These are phyloP conservation scores for Rhodophaea formosa DNA, from an alignment of 2,888 invertebrate genomes.

Conservation along the genomic window DNA sequence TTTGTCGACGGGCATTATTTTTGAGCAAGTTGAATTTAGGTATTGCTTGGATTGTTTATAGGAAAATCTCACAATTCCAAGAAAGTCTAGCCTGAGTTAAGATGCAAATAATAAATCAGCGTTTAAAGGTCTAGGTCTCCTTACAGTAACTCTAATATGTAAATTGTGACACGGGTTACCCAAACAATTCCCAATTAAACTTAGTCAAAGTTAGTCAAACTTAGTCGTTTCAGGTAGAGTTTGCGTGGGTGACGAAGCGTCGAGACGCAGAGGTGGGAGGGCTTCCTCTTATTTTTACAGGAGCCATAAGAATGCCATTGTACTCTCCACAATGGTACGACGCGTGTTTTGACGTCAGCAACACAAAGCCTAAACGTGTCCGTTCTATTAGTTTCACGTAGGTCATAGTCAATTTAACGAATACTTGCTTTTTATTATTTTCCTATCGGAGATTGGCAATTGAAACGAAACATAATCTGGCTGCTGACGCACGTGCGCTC, in stretches of 20 bases:
- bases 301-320: slow-evolving; percentile 2
- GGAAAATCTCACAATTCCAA: too few relatives aligned
- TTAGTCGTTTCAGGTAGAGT: background rate
- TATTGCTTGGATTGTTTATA: too few relatives aligned
- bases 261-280: background rate
- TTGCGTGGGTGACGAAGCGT: background rate
- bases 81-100: too few relatives aligned
- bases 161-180: too few relatives aligned
- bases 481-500: slow-evolving; percentile 57
- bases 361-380: slow-evolving; percentile 23
- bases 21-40: too few relatives aligned
- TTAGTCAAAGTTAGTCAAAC: background rate
- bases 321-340: background rate
- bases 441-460: slow-evolving; percentile 52
- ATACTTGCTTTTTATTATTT: slow-evolving; percentile 54
- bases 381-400: slow-evolving; percentile 39
- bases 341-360: slow-evolving; percentile 12
- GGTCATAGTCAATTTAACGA: slow-evolving; percentile 48
- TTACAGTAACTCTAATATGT: too few relatives aligned
- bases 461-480: slow-evolving; percentile 50
- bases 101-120: too few relatives aligned
- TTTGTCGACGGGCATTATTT: too few relatives aligned
- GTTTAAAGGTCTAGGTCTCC: too few relatives aligned
- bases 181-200: too few relatives aligned
- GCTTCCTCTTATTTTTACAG: slow-evolving; percentile 6